Base-by-base conservation (phyloP, 2,113 vertebrate genomes). In the Hippolais icterina region DNA sequence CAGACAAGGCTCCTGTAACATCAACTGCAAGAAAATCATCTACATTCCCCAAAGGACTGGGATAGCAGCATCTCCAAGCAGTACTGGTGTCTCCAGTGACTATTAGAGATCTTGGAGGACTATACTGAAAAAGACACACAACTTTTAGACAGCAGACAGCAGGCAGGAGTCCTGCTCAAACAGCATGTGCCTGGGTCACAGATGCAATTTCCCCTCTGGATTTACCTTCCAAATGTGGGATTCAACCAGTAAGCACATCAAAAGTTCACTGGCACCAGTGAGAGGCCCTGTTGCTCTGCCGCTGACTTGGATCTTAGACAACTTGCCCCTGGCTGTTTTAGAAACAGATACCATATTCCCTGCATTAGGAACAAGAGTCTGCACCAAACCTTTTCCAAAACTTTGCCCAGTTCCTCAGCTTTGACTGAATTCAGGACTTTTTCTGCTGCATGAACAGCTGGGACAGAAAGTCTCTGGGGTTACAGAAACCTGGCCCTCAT, bases 151-250 rank as follows among this genome's bases (percentile, higher is more conserved):
- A 4, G 33, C 4, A 18, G 61, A 82, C 49, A 94, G 59, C 42
- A 90, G 28, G n/a, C 37, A 87, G 52, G 11, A 75, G 54, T 70
- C 15, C 42, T 22, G 66, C 60, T 75, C 89, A 92, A 89, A 66
- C 29, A 89, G 42, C 68, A 68, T 39, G 68, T 83, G 47, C 65
- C 72, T 83, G 76, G 57, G 53, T 84, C 91, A 87, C 6, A 75
- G 52, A 78, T 49, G 83, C 89, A 83, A 95, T 83, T 94, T 88
- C 42, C 83, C 64, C 59, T 39, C 27, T 39, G 64, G 60, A 92
- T 87, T 93, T 93, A 85, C 68, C 82, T 94, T 93, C 91, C 65
- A 84, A 92, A 76, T 68, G 56, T 33, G 52, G 54, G 76, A 95
- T 92, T 93, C 89, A 83, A 72, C 29, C 64, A 92, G 47, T 13